Evolutionary conservation across 1,140 invertebrate genomes (phyloP), one percentile per base, ranked within the genome.

Genomic region (Zaprionus lachaisei): DNA sequence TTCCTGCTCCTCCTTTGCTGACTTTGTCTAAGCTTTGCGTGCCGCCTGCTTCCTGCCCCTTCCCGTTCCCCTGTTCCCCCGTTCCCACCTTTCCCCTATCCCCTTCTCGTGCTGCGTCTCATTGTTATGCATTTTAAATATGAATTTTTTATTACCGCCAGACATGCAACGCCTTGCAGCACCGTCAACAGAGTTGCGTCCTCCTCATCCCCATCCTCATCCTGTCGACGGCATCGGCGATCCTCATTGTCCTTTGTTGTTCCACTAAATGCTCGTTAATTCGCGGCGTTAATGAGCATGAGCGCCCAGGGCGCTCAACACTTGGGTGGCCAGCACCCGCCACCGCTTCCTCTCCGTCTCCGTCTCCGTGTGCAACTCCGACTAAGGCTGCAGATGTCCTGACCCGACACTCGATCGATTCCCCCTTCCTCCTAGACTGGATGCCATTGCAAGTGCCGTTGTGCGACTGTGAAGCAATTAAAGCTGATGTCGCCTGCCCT

Each of bases 71-170:
- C 22, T 7, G 14, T 57, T 26, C 28, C 3, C 24, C 24, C 6
- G 26, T 51, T 24, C 22, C 28, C 15, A 5, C 24, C 7, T 11
- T 51, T 24, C 24, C 51, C 5, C n/a, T 11, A 38, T 57, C 14
- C 64, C 24, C 24, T 41, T 5, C 22, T 37, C 17, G 15, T 24
- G 37, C 68, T 47, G 47, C 74, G 56, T 67, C 85, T 81, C 84
- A 89, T 90, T 90, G 85, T 89, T 89, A 89, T 89, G 84, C 85
- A 89, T 84, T 89, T 89, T 89, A 89, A 84, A 89, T 89, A 84
- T 79, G 72, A 71, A 89, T 76, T 89, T 76, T 89, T 89, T 83
- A 89, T 81, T 68, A 49, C 72, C 84, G 51, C 65, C 79, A 83
- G 81, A 81, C 84, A 87, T 81, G 84, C 83, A 76, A 84, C 61